Evolutionary conservation across 1,140 invertebrate genomes (phyloP).

Genomic region (Apocrypta bakeri): DNA sequence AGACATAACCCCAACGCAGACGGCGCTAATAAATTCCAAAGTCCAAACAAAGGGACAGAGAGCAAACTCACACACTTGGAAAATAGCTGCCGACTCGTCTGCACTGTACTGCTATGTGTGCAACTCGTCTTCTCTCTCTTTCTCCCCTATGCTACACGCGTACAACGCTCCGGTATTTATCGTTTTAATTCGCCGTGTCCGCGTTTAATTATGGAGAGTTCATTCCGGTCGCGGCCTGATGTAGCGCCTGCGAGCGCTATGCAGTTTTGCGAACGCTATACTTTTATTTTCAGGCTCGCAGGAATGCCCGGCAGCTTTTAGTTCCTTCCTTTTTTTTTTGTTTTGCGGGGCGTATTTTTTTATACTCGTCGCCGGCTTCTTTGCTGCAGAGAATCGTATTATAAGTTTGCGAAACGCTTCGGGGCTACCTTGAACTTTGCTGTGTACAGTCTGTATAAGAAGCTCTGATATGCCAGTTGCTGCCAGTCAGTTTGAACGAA

Average conservation of each 20-base stretch:
- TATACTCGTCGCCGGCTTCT: background rate
- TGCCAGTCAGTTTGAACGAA: background rate
- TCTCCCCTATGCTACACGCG: no score
- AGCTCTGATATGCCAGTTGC: background rate
- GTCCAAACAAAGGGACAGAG: slow-evolving; percentile 31
- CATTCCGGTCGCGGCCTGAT: slow-evolving; percentile 12
- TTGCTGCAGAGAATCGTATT: background rate
- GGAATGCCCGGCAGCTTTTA: slow-evolving; percentile 1
- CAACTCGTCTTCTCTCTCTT: background rate
- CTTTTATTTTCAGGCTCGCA: background rate
- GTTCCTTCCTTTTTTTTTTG: background rate
- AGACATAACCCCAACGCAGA: background rate
- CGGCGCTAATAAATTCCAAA: slow-evolving; percentile 19
- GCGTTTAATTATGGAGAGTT: slow-evolving; percentile 53
- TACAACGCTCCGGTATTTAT: slow-evolving; percentile 33
- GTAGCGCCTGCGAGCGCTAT: background rate
- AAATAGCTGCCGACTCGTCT: background rate
- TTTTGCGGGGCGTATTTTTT: background rate
- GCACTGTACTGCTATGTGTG: background rate
- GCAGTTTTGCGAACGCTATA: background rate
- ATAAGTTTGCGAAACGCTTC: slow-evolving; percentile 23
- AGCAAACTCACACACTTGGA: background rate
- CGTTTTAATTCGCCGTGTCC: slow-evolving; percentile 49
- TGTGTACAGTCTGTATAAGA: background rate
- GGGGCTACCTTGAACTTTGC: slow-evolving; percentile 36